A percentile compares a stretch with the other conserved stretches of the same genome.
Conservation (phyloP, 2,113 vertebrate genomes). For the Hemibagrus wyckioides region DNA sequence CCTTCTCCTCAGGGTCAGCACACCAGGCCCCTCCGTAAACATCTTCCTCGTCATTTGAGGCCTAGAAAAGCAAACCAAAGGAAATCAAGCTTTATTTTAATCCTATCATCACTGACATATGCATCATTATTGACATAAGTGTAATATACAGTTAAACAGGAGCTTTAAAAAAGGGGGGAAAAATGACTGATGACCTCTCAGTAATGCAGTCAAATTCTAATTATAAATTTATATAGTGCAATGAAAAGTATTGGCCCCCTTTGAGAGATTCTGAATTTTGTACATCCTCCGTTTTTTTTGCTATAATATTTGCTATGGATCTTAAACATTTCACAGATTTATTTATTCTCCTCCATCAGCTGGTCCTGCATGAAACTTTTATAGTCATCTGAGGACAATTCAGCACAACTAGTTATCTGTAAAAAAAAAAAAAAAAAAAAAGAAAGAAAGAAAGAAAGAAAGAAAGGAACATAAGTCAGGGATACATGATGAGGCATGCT, state of each 20-base stretch:
- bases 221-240: neutral
- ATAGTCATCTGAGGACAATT: neutral
- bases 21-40: constrained; percentile 92
- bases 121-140: neutral
- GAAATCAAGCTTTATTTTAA: neutral
- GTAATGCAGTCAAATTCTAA: neutral
- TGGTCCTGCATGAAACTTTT: neutral
- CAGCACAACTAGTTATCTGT: neutral
- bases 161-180: neutral
- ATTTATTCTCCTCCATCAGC: neutral
- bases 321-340: neutral
- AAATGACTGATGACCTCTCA: neutral
- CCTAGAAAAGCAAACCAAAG: constrained; percentile 69
- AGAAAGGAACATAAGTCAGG: neutral
- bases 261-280: neutral
- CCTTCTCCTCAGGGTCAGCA: constrained; percentile 82
- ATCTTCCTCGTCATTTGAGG: constrained; percentile 82
- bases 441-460: neutral
- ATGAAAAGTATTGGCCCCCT: neutral
- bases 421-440: neutral
- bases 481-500: neutral
- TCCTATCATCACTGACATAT: neutral
- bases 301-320: neutral
- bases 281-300: neutral
- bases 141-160: neutral